Evolutionary conservation across 1,140 invertebrate genomes (phyloP).

Genomic region (Rhopalosiphum maidis): DNA sequence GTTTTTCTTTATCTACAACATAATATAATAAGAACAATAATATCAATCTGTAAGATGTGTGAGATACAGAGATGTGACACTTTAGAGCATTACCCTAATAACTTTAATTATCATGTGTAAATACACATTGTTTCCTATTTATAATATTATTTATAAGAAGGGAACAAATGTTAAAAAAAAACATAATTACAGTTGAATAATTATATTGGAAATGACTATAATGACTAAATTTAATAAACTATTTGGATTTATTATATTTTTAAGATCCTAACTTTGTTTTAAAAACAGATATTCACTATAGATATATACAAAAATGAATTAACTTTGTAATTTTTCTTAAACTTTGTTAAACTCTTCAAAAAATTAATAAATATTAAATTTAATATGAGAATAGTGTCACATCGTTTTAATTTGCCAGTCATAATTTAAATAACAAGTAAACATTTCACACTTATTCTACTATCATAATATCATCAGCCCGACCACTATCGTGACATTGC

Average conservation of each 20-base stretch:
- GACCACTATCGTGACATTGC: background rate
- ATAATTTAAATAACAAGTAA: conserved; percentile 24
- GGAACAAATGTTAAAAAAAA: background rate
- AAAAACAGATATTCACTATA: background rate
- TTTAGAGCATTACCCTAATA: too few species aligned
- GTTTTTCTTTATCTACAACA: too few species aligned
- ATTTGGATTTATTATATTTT: background rate
- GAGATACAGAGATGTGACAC: too few species aligned
- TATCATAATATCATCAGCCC: background rate
- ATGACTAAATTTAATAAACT: background rate
- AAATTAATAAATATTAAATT: background rate
- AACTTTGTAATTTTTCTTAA: background rate
- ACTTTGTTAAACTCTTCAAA: background rate
- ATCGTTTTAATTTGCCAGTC: background rate
- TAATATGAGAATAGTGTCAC: background rate
- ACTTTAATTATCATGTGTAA: too few species aligned
- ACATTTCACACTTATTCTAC: conserved; percentile 8
- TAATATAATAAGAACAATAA: too few species aligned
- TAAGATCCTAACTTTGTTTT: background rate
- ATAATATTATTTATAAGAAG: too few species aligned
- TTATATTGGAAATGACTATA: background rate
- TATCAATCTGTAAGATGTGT: too few species aligned
- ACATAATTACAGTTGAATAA: background rate
- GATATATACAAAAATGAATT: background rate
- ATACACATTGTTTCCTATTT: too few species aligned